Base-by-base conservation (phyloP, 2,797 vertebrate species). In the Channallabes apus region DNA sequence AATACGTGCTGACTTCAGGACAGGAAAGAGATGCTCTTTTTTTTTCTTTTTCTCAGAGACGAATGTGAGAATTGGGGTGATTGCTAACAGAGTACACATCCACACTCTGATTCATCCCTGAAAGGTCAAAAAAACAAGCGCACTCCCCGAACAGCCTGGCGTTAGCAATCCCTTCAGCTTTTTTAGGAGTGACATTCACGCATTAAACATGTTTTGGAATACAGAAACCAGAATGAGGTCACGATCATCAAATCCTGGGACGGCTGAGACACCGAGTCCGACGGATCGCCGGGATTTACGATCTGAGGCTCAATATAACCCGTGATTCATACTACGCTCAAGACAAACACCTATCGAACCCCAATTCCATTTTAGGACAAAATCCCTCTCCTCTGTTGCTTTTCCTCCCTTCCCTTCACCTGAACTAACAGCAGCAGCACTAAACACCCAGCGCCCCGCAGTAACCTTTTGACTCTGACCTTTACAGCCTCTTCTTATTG, bases 391-490 rank as follows among this genome's bases (percentile, higher is more conserved):
- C 41, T 11, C 0, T 6, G 14, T 51, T 67, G 61, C 6, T 75
- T 87, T 87, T 83, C 68, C 64, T 79, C 41, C 14, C 35, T 77
- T 38, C 69, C 69, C 20, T 84, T 85, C 92, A 90, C 87, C 87
- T 91, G 90, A 92, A 91, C 90, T 69, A 83, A 91, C 87, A 91
- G 46, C 65, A 83, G 69, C 87, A 84, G 87, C 87, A 89, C 90
- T 91, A 82, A 54, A 75, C 46, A 12, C 24, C 85, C 87, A 80
- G 85, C 88, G 90, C 92, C 91, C 85, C 32, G 17, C 81, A 86
- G 22, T 89, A 90, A 92, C 93, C 92, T 89, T 90, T 87, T 84
- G 90, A 89, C 91, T 84, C 87, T 90, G 88, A 88, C 90, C 90
- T 91, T 88, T 76, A 24, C 72, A 22, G 87, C 18, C 76, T 89